A percentile compares a stretch with the other conserved stretches of the same genome.
Conservation (phyloP, 2,888 invertebrate species). For the Troides oblongomaculatus region DNA sequence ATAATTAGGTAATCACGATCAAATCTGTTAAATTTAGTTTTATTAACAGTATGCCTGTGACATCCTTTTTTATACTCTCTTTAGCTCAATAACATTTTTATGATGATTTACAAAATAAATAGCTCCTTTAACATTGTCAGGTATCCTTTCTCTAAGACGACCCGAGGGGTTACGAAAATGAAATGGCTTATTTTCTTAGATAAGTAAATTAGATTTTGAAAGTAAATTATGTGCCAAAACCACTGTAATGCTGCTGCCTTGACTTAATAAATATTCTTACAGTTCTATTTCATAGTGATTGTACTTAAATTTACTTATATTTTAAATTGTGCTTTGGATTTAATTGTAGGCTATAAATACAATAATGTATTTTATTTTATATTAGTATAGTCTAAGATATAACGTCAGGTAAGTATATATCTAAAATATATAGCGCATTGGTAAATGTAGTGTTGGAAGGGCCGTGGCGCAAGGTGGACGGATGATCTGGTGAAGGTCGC, state of each 20-base stretch:
- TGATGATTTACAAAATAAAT: conserved; percentile 25
- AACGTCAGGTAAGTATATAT: too few species aligned
- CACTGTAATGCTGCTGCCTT: conserved; percentile 13
- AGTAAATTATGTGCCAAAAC: conserved; percentile 29
- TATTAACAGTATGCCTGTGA: background rate
- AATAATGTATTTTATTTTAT: too few species aligned
- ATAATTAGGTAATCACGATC: too few species aligned
- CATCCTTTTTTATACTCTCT: background rate
- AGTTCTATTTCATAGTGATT: background rate
- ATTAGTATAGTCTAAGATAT: too few species aligned
- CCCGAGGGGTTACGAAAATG: conserved; percentile 24
- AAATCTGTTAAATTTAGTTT: too few species aligned
- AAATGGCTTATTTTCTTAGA: conserved; percentile 23
- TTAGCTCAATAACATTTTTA: conserved; percentile 15
- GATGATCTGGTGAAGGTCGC: too few species aligned
- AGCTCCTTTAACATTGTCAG: conserved; percentile 22
- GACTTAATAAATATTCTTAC: conserved; percentile 14
- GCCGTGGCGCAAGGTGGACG: too few species aligned
- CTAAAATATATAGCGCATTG: too few species aligned
- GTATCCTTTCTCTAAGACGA: conserved; percentile 22
- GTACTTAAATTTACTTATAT: background rate
- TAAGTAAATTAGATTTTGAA: conserved; percentile 17
- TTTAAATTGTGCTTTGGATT: background rate
- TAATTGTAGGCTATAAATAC: too few species aligned
- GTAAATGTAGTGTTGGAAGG: too few species aligned